These are phyloP conservation scores for Sympetrum striolatum DNA, from an alignment of 2,888 invertebrate genomes.

Conservation along the genomic window DNA sequence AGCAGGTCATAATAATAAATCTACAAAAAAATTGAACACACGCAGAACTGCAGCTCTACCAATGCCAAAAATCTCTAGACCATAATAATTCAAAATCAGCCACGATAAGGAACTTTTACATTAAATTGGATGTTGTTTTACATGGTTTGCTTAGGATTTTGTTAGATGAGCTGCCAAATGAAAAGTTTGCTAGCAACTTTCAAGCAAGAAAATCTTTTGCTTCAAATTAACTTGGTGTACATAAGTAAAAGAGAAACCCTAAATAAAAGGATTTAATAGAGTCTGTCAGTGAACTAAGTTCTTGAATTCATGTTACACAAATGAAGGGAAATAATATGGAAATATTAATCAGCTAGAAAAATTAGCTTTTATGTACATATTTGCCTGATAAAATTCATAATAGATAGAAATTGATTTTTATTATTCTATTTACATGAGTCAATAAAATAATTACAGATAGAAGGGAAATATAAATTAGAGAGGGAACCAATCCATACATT, in stretches of 20 bases:
- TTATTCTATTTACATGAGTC: too few species aligned
- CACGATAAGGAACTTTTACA: background rate
- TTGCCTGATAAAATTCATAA: too few species aligned
- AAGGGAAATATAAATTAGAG: too few species aligned
- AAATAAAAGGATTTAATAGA: background rate
- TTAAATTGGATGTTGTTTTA: background rate
- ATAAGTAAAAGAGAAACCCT: background rate
- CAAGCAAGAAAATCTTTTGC: conserved; percentile 7
- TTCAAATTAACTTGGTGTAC: background rate
- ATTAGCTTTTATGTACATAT: too few species aligned
- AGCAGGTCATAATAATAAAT: conserved; percentile 37
- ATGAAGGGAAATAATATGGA: too few species aligned
- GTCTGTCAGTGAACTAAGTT: too few species aligned
- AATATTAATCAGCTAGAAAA: too few species aligned
- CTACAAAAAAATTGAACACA: conserved; percentile 25
- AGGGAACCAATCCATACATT: too few species aligned
- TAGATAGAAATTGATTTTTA: too few species aligned
- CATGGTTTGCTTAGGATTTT: background rate
- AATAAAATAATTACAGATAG: too few species aligned
- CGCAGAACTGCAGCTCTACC: conserved; percentile 31
- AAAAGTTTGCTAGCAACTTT: conserved; percentile 6
- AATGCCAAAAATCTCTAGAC: conserved; percentile 19
- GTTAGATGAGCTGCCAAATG: background rate
- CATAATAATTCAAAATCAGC: conserved; percentile 29
- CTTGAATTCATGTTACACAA: too few species aligned